Base-by-base conservation (phyloP, 2,113 vertebrate species). In the Solea solea region DNA sequence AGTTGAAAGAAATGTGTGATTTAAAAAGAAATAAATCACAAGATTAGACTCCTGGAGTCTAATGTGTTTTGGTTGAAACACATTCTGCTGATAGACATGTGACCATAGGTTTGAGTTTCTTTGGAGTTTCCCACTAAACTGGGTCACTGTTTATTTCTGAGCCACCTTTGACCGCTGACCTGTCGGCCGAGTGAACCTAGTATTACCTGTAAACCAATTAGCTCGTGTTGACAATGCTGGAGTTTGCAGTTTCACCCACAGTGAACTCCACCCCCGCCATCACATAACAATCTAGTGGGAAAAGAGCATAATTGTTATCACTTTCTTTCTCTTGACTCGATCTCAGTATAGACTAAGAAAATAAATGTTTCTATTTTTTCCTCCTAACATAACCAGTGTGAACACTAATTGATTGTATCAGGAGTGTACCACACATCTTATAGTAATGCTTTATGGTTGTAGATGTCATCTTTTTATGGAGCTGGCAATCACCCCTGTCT, bases 191-290 rank as follows among this genome's bases (percentile, higher is more conserved):
- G 63, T 60, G 46, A 63, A 16, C 72, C 52, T 72, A 61, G 21
- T 55, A 53, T 56, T 80, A 86, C 83, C 89, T 84, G 80, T 78
- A 69, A 86, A 81, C 76, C 83, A 84, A 86, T 90, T 90, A 87
- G 72, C 63, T 48, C 13, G 46, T 81, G 82, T 76, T 80, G 81
- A 78, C 59, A 75, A 70, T 80, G 48, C 57, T 64, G 67, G 62
- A 56, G 76, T 75, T 84, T 82, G 76, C 74, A 27, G 64, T 62
- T 64, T 78, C 82, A 78, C 78, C 80, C 58, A 59, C 28, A 14
- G 64, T 90, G 84, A 86, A 86, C 84, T 79, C 72, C 74, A 57
- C 87, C 86, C 76, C 88, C 88, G 11, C 74, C 46, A 49, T 78
- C 82, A 80, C 73, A 76, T 50, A 80, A 50, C 80, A 67, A 79